Conservation (phyloP, 2,888 invertebrate genomes). For the Drosophila putrida region DNA sequence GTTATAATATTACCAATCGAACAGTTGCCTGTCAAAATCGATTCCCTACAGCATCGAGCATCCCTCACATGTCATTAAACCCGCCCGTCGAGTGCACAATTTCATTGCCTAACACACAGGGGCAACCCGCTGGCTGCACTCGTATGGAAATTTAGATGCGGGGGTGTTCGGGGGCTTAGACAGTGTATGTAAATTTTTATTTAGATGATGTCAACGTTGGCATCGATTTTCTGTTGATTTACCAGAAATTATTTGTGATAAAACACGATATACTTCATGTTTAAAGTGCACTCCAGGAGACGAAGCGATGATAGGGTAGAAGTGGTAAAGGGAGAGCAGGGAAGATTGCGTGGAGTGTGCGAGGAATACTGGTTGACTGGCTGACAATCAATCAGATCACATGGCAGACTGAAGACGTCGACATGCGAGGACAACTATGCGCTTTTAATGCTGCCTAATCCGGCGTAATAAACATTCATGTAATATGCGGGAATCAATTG, state of each 20-base stretch:
- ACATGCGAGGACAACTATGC: constrained; percentile 49
- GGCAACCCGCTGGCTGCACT: constrained; percentile 58
- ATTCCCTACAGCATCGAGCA: constrained; percentile 13
- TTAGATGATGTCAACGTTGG: constrained; percentile 46
- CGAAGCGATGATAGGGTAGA: constrained; percentile 27
- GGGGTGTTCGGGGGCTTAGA: background rate
- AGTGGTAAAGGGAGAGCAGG: background rate
- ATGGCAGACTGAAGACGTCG: constrained; percentile 60
- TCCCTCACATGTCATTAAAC: constrained; percentile 52
- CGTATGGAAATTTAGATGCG: constrained; percentile 12
- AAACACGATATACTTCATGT: constrained; percentile 84
- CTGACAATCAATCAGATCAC: constrained; percentile 74
- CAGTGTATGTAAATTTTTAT: constrained; percentile 54
- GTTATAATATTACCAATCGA: background rate
- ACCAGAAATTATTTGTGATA: constrained; percentile 84
- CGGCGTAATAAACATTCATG: constrained; percentile 77
- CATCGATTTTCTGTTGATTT: constrained; percentile 83
- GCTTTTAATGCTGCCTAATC: constrained; percentile 80
- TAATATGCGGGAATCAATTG: constrained; percentile 75
- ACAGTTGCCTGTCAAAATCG: constrained; percentile 3
- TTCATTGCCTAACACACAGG: constrained; percentile 30
- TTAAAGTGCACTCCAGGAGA: constrained; percentile 75
- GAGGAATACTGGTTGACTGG: constrained; percentile 44
- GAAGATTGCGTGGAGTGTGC: constrained; percentile 3
- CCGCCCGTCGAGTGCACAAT: constrained; percentile 40